Conservation (phyloP, 2,113 vertebrate genomes). For the Australoheros scitulus region DNA sequence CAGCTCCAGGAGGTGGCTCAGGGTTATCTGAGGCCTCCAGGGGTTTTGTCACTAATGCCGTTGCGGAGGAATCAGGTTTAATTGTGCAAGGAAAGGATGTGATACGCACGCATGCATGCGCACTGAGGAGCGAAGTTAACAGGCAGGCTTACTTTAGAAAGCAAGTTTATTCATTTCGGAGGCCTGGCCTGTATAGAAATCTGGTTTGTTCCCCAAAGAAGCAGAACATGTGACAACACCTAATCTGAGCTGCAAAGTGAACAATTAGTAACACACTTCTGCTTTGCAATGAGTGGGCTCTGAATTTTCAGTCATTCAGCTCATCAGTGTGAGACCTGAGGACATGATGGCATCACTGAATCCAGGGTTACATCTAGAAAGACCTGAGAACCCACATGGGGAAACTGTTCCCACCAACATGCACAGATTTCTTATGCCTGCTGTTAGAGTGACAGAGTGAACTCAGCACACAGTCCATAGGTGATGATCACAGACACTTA, state of each 20-base stretch:
- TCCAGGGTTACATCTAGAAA: background rate
- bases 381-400: background rate
- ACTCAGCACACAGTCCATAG: background rate
- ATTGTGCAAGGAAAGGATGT: slow-evolving; percentile 41
- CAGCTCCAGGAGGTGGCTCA: slow-evolving; percentile 54
- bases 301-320: background rate
- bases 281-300: background rate
- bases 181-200: background rate
- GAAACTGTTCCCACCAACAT: background rate
- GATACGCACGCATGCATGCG: background rate
- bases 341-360: background rate
- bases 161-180: slow-evolving; percentile 10
- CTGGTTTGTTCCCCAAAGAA: slow-evolving; percentile 13
- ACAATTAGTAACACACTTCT: background rate
- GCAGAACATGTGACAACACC: background rate
- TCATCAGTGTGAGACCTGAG: background rate
- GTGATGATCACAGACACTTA: background rate
- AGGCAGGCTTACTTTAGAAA: slow-evolving; percentile 40
- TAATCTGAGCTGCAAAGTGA: background rate
- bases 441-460: background rate
- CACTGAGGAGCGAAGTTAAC: background rate
- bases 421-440: background rate
- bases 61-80: slow-evolving; percentile 68
- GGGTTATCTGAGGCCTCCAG: slow-evolving; percentile 67
- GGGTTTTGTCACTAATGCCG: slow-evolving; percentile 49